Percentiles rank a stretch among this genome's conserved stretches.
phyloP scores from a whole-genome alignment of 37 sponge, comb jelly and placozoan genomes.

The Ianthella basta region DNA sequence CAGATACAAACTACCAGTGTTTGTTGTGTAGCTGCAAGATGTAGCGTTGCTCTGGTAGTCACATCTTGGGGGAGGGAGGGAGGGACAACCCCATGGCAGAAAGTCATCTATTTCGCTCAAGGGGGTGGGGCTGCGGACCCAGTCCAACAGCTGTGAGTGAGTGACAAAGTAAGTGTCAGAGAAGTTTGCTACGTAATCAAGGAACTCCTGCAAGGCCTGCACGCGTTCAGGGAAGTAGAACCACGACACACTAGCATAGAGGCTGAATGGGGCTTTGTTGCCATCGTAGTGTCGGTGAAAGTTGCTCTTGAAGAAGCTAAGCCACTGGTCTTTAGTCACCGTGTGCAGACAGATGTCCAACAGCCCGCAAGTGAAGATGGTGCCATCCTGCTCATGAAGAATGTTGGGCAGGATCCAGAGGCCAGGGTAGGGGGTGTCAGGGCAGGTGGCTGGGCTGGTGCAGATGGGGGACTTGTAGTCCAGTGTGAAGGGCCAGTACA shows the following conservation, averaged over 20 bases:
- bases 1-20: background rate
- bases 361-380: constrained; percentile 27
- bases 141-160: constrained; percentile 56
- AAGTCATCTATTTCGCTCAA: constrained; percentile 38
- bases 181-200: constrained; percentile 46
- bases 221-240: constrained; percentile 16
- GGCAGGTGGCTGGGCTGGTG: constrained; percentile 47
- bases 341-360: constrained; percentile 39
- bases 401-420: constrained; percentile 57
- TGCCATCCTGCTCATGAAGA: constrained; percentile 14
- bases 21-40: constrained; percentile 1
- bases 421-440: constrained; percentile 54
- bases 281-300: constrained; percentile 54
- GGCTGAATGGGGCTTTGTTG: constrained; percentile 53
- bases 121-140: constrained; percentile 59
- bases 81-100: constrained; percentile 52
- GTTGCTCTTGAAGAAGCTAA: constrained; percentile 45
- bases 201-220: constrained; percentile 30
- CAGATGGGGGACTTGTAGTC: constrained; percentile 67
- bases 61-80: constrained; percentile 34
- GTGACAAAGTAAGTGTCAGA: constrained; percentile 58
- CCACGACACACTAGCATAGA: constrained; percentile 48
- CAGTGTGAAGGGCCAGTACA: constrained; percentile 67
- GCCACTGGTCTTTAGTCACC: constrained; percentile 36
- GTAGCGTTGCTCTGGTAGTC: constrained; percentile 3